These are phyloP conservation scores for Salmo trutta DNA, from an alignment of 2,797 vertebrate genomes.

Conservation along the genomic window DNA sequence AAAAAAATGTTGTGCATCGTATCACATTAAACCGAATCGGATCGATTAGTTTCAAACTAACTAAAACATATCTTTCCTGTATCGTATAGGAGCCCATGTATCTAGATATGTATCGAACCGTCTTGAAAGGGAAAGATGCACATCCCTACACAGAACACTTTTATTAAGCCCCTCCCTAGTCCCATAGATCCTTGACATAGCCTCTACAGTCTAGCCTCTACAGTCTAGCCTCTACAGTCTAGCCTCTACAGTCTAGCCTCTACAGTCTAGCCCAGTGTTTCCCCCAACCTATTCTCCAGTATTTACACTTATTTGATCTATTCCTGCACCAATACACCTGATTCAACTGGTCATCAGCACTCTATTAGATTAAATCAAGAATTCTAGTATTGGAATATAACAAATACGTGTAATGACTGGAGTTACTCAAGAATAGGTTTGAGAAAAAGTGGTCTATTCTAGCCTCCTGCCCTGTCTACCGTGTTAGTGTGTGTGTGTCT, in stretches of 20 bases:
- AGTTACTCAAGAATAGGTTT: too few species aligned
- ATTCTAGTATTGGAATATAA: not conserved
- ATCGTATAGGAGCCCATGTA: too few species aligned
- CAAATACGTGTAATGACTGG: not conserved
- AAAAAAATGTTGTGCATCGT: too few species aligned
- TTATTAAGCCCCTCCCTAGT: not conserved
- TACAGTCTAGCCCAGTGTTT: not conserved
- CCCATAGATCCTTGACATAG: not conserved
- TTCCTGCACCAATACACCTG: not conserved
- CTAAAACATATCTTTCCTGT: too few species aligned
- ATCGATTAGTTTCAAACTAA: too few species aligned
- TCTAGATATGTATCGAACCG: too few species aligned
- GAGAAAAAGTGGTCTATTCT: too few species aligned
- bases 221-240: too few species aligned
- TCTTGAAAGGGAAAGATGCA: too few species aligned
- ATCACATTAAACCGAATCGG: too few species aligned
- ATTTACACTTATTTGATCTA: not conserved
- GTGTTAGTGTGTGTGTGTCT: slow-evolving; percentile 11
- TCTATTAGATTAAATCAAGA: not conserved
- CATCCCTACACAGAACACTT: not conserved
- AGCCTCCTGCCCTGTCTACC: too few species aligned
- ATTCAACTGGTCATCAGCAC: not conserved
- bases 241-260: too few species aligned
- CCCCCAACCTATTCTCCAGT: not conserved
- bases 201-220: not conserved